Evolutionary conservation across 2,113 vertebrate species (phyloP).

Genomic region (Oreotrochilus melanogaster): DNA sequence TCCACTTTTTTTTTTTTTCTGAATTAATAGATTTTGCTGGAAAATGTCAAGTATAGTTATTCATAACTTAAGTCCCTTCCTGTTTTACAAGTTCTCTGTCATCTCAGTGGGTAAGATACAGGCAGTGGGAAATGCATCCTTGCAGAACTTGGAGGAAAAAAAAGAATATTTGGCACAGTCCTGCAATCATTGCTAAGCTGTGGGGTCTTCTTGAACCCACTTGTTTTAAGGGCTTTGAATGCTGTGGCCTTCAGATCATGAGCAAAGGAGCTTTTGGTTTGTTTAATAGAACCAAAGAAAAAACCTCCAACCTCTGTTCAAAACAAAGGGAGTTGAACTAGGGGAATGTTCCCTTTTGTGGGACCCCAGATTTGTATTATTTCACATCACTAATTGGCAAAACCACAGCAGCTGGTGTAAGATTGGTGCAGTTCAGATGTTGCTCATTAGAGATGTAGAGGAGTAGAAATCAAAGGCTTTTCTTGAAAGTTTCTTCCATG

Average conservation of each 20-base stretch:
- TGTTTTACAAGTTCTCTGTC: neutral
- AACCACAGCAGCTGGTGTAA: neutral
- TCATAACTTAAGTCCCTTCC: neutral
- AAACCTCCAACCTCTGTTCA: accelerated
- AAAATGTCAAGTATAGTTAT: neutral
- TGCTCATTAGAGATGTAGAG: neutral
- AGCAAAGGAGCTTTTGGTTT: neutral
- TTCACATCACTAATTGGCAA: neutral
- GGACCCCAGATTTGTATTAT: neutral
- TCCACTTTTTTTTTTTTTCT: neutral
- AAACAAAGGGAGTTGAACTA: neutral
- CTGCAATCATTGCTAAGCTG: neutral
- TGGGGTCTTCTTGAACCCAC: neutral
- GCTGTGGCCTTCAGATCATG: neutral
- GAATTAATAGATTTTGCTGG: neutral
- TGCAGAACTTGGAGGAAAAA: neutral
- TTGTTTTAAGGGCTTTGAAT: neutral
- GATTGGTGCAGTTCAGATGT: neutral
- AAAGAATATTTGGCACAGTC: neutral
- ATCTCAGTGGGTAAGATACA: neutral
- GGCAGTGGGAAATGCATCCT: neutral
- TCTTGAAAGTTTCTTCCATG: neutral
- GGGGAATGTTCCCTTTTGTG: neutral
- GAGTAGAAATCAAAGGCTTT: neutral
- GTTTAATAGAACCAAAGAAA: neutral